Evolutionary conservation across 2,797 vertebrate species (phyloP).

Genomic region (Microhierax caerulescens): DNA sequence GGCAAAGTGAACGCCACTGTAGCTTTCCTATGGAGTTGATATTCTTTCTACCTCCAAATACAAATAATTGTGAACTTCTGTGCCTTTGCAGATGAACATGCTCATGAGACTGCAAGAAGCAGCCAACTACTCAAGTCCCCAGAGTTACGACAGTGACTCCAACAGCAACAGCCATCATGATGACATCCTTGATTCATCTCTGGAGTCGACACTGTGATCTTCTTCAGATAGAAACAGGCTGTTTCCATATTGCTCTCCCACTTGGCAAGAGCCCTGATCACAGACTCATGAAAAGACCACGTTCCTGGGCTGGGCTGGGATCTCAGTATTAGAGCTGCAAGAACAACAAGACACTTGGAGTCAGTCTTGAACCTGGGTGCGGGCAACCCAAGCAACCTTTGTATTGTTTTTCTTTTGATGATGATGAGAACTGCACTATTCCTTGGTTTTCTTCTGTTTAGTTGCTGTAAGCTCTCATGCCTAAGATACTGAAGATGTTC

Average conservation of each 20-base stretch:
- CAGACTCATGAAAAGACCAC: not conserved
- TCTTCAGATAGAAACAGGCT: not conserved
- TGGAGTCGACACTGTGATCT: conserved; percentile 92
- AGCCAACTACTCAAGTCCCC: conserved; percentile 93
- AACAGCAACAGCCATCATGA: conserved; percentile 98
- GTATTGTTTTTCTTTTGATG: conserved; percentile 30
- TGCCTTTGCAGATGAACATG: conserved; percentile 92
- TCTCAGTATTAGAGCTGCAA: conserved; percentile 63
- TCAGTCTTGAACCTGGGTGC: conserved; percentile 79
- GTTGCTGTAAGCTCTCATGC: conserved; percentile 75
- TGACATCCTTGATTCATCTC: conserved; percentile 92
- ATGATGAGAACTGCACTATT: conserved; percentile 77
- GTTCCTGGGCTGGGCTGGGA: conserved; percentile 61
- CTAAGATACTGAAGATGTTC: conserved; percentile 73
- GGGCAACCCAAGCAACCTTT: conserved; percentile 76
- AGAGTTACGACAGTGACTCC: conserved; percentile 98
- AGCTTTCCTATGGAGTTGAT: not conserved
- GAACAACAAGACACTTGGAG: conserved; percentile 73
- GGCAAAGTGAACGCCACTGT: not conserved
- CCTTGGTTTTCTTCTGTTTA: conserved; percentile 62
- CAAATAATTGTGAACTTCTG: not conserved
- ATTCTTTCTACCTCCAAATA: not conserved
- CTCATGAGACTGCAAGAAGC: conserved; percentile 97
- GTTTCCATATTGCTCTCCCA: not conserved
- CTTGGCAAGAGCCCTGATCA: not conserved